These are phyloP conservation scores for Pectinophora gossypiella DNA, from an alignment of 1,140 invertebrate species.

Conservation along the genomic window DNA sequence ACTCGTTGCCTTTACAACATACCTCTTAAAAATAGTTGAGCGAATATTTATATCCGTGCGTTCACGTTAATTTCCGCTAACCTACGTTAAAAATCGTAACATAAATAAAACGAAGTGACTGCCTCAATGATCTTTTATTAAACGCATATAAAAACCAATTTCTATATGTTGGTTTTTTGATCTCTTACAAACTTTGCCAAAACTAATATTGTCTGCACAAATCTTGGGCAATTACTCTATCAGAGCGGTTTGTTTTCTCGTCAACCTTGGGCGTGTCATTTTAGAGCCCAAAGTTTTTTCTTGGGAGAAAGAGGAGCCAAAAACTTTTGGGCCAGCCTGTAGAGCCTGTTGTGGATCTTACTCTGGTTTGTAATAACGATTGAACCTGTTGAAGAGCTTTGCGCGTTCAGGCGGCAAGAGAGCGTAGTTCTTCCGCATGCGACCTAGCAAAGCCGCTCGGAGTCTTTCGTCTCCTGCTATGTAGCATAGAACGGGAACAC, in stretches of 20 bases:
- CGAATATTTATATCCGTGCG: not conserved
- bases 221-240: not conserved
- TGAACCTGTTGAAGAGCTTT: conserved; percentile 26
- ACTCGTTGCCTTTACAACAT: not conserved
- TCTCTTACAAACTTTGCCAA: not conserved
- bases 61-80: not conserved
- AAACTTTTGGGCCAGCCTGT: no score
- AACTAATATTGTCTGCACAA: not conserved
- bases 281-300: not conserved
- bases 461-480: conserved; percentile 58
- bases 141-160: not conserved
- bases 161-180: not conserved
- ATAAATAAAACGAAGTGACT: not conserved
- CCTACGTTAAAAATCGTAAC: not conserved
- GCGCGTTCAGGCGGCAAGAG: conserved; percentile 44
- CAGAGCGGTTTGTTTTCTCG: not conserved
- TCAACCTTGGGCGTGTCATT: not conserved
- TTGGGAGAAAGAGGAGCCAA: no score
- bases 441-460: conserved; percentile 61
- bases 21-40: not conserved
- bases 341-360: not conserved
- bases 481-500: conserved; percentile 71
- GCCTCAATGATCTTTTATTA: not conserved
- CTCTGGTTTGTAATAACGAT: not conserved
- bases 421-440: conserved; percentile 66